Percentiles rank a stretch among this genome's conserved stretches.
phyloP scores from a whole-genome alignment of 2,888 invertebrate genomes.

The Papilio elwesi region DNA sequence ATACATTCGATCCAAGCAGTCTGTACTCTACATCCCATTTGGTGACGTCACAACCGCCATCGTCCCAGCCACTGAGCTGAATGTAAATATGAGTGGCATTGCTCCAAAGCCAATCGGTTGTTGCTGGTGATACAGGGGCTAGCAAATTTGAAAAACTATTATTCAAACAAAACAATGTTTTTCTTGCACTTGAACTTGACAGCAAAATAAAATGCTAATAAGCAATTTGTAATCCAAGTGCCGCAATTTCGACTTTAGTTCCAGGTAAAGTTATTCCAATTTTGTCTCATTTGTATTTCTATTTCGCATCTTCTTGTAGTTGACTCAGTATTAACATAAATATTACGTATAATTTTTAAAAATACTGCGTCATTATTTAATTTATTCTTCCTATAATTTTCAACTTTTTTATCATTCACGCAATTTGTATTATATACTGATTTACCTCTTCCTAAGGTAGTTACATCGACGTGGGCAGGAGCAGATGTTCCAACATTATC shows the following conservation, averaged over 20 bases:
- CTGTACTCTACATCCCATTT: conserved; percentile 91
- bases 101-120: conserved; percentile 90
- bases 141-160: conserved; percentile 27
- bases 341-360: too few relatives aligned
- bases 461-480: conserved; percentile 85
- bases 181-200: conserved; percentile 36
- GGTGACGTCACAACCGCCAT: conserved; percentile 92
- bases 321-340: too few relatives aligned
- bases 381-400: too few relatives aligned
- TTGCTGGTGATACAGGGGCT: conserved; percentile 88
- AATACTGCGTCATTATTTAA: too few relatives aligned
- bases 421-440: not conserved
- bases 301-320: too few relatives aligned
- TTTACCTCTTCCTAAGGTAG: conserved; percentile 84
- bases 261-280: too few relatives aligned
- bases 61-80: conserved; percentile 92
- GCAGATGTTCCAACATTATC: conserved; percentile 92
- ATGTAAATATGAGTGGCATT: conserved; percentile 93
- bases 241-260: too few relatives aligned
- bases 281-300: too few relatives aligned
- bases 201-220: not conserved
- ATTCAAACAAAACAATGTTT: not conserved
- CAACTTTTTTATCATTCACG: too few relatives aligned
- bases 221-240: too few relatives aligned
- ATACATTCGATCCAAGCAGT: conserved; percentile 76